Evolutionary conservation across 2,113 vertebrate species (phyloP).

Genomic region (Marmota flaviventris): DNA sequence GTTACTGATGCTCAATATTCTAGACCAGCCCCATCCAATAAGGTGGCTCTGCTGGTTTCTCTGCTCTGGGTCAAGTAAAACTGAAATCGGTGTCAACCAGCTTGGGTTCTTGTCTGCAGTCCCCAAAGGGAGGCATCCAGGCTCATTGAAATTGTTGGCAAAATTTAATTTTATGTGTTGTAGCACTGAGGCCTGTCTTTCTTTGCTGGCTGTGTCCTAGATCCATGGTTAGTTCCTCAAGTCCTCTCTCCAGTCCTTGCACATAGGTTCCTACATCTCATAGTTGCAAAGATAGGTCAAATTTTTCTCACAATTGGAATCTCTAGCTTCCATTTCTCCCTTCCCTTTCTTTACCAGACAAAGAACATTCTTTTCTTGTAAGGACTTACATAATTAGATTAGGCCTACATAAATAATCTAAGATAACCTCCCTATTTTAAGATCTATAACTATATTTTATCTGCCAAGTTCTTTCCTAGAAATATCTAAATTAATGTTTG

Average conservation of each 20-base stretch:
- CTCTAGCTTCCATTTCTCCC: neutral
- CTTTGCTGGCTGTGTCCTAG: neutral
- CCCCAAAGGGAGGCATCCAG: neutral
- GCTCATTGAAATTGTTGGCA: neutral
- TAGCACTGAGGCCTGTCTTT: neutral
- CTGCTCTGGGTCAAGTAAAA: neutral
- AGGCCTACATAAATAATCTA: neutral
- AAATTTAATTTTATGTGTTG: neutral
- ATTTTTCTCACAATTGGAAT: neutral
- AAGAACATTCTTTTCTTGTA: neutral
- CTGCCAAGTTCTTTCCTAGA: neutral
- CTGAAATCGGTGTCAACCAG: neutral
- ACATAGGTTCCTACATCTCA: too few relatives aligned
- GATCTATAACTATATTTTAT: neutral
- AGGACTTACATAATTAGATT: neutral
- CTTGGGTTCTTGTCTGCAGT: neutral
- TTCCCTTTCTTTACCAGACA: neutral
- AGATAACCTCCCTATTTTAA: neutral
- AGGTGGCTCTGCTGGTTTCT: neutral
- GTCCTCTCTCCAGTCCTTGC: neutral
- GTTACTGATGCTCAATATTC: rapidly evolving
- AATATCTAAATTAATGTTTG: neutral
- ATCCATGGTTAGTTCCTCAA: neutral
- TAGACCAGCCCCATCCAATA: neutral
- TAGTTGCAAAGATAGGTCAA: neutral